These are phyloP conservation scores for Halichoeres trimaculatus DNA, from an alignment of 2,113 vertebrate species.

Conservation along the genomic window DNA sequence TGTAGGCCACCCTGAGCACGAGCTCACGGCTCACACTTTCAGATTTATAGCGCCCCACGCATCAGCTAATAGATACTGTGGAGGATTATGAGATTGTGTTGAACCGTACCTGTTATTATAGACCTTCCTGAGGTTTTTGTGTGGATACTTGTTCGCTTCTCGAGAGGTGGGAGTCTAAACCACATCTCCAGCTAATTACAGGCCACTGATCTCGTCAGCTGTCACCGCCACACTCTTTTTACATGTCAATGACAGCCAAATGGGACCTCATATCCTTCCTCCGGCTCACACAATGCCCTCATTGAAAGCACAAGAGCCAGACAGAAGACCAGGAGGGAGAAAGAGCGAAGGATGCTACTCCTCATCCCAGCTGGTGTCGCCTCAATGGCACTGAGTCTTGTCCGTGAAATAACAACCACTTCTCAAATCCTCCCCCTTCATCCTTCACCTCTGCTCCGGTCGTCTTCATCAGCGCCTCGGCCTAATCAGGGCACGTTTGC, in stretches of 20 bases:
- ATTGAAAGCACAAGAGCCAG: conserved; percentile 49
- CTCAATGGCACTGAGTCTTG: conserved; percentile 45
- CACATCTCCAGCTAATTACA: conserved; percentile 81
- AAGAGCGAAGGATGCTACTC: conserved; percentile 70
- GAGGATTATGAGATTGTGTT: too few species aligned
- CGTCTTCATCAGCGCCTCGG: conserved; percentile 38
- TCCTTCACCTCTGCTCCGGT: conserved; percentile 34
- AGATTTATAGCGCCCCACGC: conserved; percentile 57
- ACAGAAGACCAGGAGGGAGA: conserved; percentile 56
- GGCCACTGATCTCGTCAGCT: conserved; percentile 84
- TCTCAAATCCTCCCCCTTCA: conserved; percentile 29
- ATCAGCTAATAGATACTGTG: conserved; percentile 35
- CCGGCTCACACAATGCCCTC: conserved; percentile 49
- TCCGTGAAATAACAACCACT: conserved; percentile 47
- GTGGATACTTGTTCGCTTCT: background rate
- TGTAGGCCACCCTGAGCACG: conserved; percentile 46
- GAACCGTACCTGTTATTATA: too few species aligned
- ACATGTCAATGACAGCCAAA: conserved; percentile 90
- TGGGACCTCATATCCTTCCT: conserved; percentile 80
- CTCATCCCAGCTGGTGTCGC: conserved; percentile 61
- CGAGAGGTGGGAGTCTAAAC: conserved; percentile 29
- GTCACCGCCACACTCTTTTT: conserved; percentile 86
- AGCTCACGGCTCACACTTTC: conserved; percentile 37
- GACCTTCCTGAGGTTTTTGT: background rate
- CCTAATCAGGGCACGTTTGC: conserved; percentile 43